Base-by-base conservation (phyloP, 2,888 invertebrate species). In the Drosophila melanosoma region DNA sequence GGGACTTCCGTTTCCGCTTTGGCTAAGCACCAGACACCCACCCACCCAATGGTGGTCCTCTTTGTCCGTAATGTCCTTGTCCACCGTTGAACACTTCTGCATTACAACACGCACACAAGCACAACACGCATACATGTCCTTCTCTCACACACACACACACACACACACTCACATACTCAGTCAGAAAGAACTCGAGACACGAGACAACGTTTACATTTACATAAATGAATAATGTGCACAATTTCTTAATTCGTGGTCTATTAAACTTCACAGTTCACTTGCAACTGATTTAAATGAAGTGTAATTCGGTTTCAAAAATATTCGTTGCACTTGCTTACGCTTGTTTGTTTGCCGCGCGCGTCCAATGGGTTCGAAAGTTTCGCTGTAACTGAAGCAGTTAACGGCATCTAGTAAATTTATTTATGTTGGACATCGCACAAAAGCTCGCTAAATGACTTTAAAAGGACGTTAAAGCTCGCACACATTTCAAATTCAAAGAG, bases 1-100 rank as follows among this genome's bases (percentile, higher is more conserved):
- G 84, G 79, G 67, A 84, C 83, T 87, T 91, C 91, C 91, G 90
- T 81, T 87, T 89, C 89, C 89, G 85, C 72, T 70, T 58, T 54
- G 63, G 53, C 36, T n/a, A 65, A 56, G 51, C 51, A 36, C 63
- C 40, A 29, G 5, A 29, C 5, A 8, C 49, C 57, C 49, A 51
- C 33, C n/a, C 17, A 36, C 53, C 45, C 59, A 36, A 45, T 69
- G 66, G 57, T 70, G 53, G 58, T 70, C 65, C 67, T 73, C 79
- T 79, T 74, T 89, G 87, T 87, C 82, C 89, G 85, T 82, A 77
- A 79, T 89, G 87, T 87, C 90, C 90, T 87, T 87, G 83, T 72
- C 70, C 67, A 71, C 48, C 58, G 66, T 63, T 68, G 45, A 72
- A 67, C 63, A 54, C 62, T 87, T 75, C 78, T 74, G 71, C 61